phyloP scores from a whole-genome alignment of 2,888 invertebrate genomes.

The Nemurella pictetii region DNA sequence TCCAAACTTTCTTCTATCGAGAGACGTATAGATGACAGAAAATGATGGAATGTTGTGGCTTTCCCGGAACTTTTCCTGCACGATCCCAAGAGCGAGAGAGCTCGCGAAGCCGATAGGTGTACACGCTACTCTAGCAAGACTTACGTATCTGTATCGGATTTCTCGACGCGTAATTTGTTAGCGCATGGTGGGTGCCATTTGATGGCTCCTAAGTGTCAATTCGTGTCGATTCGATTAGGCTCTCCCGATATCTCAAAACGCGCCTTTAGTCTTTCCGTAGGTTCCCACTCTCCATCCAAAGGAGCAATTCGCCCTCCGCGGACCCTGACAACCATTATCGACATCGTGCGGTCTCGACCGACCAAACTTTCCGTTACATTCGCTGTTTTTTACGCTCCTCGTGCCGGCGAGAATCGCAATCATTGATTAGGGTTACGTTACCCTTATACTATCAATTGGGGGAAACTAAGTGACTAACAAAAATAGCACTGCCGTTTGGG shows the following conservation, averaged over 20 bases:
- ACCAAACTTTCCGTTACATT: neutral
- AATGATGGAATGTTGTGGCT: neutral
- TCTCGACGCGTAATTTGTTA: neutral
- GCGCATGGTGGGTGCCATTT: neutral
- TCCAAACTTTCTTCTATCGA: neutral
- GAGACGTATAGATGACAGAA: neutral
- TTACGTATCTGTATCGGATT: neutral
- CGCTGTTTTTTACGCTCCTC: too few relatives aligned
- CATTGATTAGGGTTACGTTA: neutral
- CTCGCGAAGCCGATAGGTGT: neutral
- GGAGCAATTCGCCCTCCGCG: neutral
- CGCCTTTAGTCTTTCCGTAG: neutral
- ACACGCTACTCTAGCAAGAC: neutral
- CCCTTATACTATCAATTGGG: neutral
- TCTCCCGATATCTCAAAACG: neutral
- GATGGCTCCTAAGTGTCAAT: slow-evolving; percentile 13
- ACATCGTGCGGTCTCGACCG: neutral
- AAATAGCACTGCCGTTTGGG: too few relatives aligned
- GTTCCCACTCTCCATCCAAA: neutral
- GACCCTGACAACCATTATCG: neutral
- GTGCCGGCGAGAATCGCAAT: neutral
- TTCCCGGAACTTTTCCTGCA: neutral
- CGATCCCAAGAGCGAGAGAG: neutral
- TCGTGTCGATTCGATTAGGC: slow-evolving; percentile 6
- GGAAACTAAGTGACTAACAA: neutral